A percentile compares a stretch with the other conserved stretches of the same genome.
Evolutionary conservation across 1,140 invertebrate genomes (phyloP).

Genomic region (Drosophila orena): DNA sequence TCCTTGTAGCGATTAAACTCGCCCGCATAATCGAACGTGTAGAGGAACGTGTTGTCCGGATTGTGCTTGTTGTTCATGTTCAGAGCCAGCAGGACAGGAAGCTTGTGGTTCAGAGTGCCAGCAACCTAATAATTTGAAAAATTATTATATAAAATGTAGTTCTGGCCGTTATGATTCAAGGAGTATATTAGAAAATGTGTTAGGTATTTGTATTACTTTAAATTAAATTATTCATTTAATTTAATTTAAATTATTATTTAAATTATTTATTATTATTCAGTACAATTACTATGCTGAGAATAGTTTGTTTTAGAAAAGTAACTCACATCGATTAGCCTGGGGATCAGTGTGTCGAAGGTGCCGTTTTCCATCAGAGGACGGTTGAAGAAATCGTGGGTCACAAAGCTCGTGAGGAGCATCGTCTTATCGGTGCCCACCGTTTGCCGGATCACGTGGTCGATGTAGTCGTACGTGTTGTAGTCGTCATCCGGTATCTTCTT

Average conservation of each 20-base stretch:
- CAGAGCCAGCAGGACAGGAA: slow-evolving; percentile 75
- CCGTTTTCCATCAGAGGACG: slow-evolving; percentile 77
- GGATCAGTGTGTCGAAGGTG: slow-evolving; percentile 73
- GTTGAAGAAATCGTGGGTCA: slow-evolving; percentile 81
- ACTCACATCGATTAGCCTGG: slow-evolving; percentile 78
- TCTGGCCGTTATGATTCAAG: background rate
- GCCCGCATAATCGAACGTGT: slow-evolving; percentile 81
- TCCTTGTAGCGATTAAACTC: slow-evolving; percentile 82
- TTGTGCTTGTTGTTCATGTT: slow-evolving; percentile 84
- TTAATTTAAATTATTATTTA: too few relatives aligned
- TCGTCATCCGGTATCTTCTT: slow-evolving; percentile 79
- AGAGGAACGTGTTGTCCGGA: slow-evolving; percentile 78
- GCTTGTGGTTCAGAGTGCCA: slow-evolving; percentile 78
- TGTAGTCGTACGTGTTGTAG: slow-evolving; percentile 73
- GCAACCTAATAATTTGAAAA: slow-evolving; percentile 58
- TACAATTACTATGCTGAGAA: too few relatives aligned
- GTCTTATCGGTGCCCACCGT: slow-evolving; percentile 78
- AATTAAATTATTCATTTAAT: background rate
- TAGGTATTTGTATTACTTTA: background rate
- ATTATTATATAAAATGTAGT: background rate
- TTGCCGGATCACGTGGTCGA: slow-evolving; percentile 75
- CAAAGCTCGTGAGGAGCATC: slow-evolving; percentile 79
- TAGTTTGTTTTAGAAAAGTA: background rate
- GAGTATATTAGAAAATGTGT: background rate
- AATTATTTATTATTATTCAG: too few relatives aligned